Evolutionary conservation across 2,888 invertebrate species (phyloP).

Genomic region (Diabrotica balteata): DNA sequence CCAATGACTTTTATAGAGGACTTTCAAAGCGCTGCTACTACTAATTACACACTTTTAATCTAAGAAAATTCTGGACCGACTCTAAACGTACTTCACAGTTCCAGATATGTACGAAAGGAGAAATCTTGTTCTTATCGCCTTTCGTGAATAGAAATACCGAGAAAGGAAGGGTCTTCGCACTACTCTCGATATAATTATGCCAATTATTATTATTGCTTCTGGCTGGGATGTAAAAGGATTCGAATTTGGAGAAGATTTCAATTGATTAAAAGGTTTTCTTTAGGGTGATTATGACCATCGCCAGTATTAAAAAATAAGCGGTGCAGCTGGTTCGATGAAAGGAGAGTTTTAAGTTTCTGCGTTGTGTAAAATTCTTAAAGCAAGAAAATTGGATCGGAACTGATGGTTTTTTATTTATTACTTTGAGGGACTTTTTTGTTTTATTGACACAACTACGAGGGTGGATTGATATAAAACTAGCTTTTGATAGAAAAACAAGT

Average conservation of each 20-base stretch:
- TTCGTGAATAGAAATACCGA: conserved; percentile 5
- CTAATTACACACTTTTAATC: conserved; percentile 55
- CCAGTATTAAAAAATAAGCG: no score
- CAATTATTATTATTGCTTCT: conserved; percentile 15
- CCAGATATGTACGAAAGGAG: conserved; percentile 3
- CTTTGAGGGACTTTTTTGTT: no score
- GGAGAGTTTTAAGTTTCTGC: no score
- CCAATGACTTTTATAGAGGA: conserved; percentile 44
- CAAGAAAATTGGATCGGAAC: no score
- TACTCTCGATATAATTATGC: conserved; percentile 9
- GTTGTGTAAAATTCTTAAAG: no score
- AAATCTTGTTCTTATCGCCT: conserved; percentile 3
- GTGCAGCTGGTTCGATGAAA: no score
- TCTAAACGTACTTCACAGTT: conserved; percentile 8
- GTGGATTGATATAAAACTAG: no score
- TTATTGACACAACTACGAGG: no score
- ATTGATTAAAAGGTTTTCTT: conserved; percentile 4
- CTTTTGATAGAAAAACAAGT: no score
- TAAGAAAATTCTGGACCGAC: conserved; percentile 36
- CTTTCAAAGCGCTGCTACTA: conserved; percentile 50
- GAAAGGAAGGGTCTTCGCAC: conserved; percentile 7
- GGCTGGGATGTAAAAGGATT: conserved; percentile 5
- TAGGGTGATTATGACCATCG: no score
- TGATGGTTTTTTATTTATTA: no score
- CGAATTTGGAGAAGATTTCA: conserved; percentile 4